phyloP scores from a whole-genome alignment of 2,888 invertebrate genomes.

The Patella caerulea region DNA sequence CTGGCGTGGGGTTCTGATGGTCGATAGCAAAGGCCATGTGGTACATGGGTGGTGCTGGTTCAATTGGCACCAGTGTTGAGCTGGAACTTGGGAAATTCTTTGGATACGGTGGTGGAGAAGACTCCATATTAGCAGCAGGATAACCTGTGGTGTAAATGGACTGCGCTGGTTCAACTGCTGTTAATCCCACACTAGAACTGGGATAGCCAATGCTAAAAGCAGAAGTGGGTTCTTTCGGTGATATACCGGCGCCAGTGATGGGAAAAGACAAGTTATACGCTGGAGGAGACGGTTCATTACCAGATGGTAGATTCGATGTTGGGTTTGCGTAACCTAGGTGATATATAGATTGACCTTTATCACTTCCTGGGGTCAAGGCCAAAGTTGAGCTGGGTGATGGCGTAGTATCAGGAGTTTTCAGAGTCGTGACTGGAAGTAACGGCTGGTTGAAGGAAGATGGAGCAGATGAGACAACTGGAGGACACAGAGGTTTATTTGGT shows the following conservation, averaged over 20 bases:
- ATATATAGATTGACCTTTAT: background rate
- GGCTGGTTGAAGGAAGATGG: slow-evolving; percentile 1
- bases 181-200: background rate
- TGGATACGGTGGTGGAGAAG: background rate
- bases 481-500: slow-evolving; percentile 8
- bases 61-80: background rate
- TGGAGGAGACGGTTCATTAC: background rate
- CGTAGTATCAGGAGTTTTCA: slow-evolving; percentile 9
- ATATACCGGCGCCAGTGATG: background rate
- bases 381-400: background rate
- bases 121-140: background rate
- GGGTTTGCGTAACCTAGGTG: background rate
- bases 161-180: background rate
- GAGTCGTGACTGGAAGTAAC: slow-evolving; percentile 5
- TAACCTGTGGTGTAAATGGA: background rate
- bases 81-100: background rate
- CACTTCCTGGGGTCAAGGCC: background rate
- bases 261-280: background rate
- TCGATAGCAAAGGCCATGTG: background rate
- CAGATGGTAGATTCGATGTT: background rate
- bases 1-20: background rate
- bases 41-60: background rate
- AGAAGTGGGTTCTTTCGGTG: background rate
- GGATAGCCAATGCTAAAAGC: background rate
- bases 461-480: background rate